Base-by-base conservation (phyloP, 2,113 vertebrate species). In the Thinocorus orbignyianus region DNA sequence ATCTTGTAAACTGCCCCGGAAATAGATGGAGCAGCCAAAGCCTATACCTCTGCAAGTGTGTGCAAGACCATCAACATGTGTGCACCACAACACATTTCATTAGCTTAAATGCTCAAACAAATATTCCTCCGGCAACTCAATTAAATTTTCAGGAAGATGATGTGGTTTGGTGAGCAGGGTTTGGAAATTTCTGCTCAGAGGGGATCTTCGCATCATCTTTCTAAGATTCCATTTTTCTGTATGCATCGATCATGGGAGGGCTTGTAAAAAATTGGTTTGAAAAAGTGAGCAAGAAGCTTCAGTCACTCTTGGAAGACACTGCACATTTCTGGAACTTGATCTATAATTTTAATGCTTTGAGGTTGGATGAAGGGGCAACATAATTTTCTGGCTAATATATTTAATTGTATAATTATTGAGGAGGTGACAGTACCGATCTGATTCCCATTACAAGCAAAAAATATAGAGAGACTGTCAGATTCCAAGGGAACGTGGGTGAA, bases 1-100 rank as follows among this genome's bases (percentile, higher is more conserved):
- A 28, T 69, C 10, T 57, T 61, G 33, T 46, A 44, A 49, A 81
- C 31, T 51, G 39, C 8, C 31, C 35, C 42, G 26, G 48, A 52
- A 72, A 35, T 5, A 23, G 64, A 35, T 10, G 25, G 4, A 10
- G 25, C 24, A 46, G 41, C 19, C 70, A 23, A 37, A 82, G 11
- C 7, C 70, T 31, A 5, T 22, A 25, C 6, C 8, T 25, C 17
- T 82, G 23, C 41, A 46, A 46, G 42, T 7, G 13, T 51, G 41
- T 51, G 41, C 28, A 44, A 64, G 9, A 46, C 26, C 33, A 37
- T 31, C 49, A 73, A 26, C 9, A 28, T 9, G 18, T 26, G 20
- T 46, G 49, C 18, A 7, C 42, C 60, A 9, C 15, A 52, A 2
- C 26, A 7, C 0, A 0, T 81, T 73, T 55, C 30, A 6, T 42